These are phyloP conservation scores for Serilophus lunatus DNA, from an alignment of 2,113 vertebrate genomes.

Conservation along the genomic window DNA sequence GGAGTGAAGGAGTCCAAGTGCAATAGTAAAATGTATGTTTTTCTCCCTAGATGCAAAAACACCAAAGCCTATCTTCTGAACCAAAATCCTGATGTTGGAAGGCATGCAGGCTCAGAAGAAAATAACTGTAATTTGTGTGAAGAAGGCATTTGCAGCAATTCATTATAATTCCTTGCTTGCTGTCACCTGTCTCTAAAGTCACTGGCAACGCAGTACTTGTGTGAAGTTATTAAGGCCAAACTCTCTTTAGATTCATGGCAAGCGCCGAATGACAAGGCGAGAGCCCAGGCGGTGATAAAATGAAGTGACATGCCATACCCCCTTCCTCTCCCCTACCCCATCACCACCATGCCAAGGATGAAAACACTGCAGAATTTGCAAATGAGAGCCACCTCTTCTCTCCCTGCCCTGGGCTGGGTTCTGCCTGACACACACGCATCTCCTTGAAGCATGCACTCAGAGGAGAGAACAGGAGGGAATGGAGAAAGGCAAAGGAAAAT, in stretches of 20 bases:
- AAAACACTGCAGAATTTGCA: slow-evolving; percentile 23
- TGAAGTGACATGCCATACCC: slow-evolving; percentile 48
- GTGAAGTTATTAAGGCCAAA: slow-evolving; percentile 71
- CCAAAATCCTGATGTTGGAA: slow-evolving; percentile 32
- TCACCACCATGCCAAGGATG: slow-evolving; percentile 18
- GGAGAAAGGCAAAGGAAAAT: background rate
- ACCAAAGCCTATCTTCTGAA: background rate
- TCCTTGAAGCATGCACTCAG: background rate
- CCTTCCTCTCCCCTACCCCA: slow-evolving; percentile 10
- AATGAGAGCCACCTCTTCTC: slow-evolving; percentile 17
- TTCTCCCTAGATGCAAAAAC: background rate
- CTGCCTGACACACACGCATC: background rate
- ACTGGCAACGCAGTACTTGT: slow-evolving; percentile 54
- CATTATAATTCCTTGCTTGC: slow-evolving; percentile 67
- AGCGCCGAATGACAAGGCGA: slow-evolving; percentile 52
- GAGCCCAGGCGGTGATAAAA: slow-evolving; percentile 60
- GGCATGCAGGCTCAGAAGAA: slow-evolving; percentile 25
- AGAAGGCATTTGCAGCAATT: slow-evolving; percentile 60
- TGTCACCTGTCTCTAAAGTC: slow-evolving; percentile 66
- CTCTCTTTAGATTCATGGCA: slow-evolving; percentile 64
- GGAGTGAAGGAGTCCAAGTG: background rate
- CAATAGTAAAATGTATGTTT: background rate
- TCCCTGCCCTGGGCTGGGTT: background rate
- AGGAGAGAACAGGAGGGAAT: background rate
- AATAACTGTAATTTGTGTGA: slow-evolving; percentile 66